These are phyloP conservation scores for Sterrhoptilus dennistouni DNA, from an alignment of 2,113 vertebrate genomes.

Conservation along the genomic window DNA sequence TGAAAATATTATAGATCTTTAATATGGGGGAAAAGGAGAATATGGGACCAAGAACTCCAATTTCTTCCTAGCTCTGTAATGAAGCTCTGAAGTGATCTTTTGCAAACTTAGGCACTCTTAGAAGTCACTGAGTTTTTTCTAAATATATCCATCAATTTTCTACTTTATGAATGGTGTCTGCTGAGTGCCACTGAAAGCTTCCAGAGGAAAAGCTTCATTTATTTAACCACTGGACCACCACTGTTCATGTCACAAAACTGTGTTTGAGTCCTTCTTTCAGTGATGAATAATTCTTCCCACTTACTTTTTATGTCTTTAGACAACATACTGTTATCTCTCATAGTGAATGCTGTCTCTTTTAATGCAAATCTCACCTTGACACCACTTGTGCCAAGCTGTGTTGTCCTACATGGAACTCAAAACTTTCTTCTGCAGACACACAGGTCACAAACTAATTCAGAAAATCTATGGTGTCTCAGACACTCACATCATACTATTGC, in stretches of 20 bases:
- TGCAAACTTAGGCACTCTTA: not conserved
- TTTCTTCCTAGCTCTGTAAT: not conserved
- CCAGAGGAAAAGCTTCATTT: not conserved
- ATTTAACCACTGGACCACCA: not conserved
- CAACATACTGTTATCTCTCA: not conserved
- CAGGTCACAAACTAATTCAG: not conserved
- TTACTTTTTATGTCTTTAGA: not conserved
- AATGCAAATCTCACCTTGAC: not conserved
- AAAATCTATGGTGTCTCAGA: not conserved
- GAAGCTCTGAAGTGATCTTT: not conserved
- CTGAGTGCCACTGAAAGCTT: not conserved
- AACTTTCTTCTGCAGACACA: not conserved
- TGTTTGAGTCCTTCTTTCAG: not conserved
- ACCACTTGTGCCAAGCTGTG: not conserved
- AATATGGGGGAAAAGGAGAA: not conserved
- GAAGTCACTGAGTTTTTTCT: not conserved
- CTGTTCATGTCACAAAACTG: not conserved
- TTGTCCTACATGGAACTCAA: not conserved
- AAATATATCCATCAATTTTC: not conserved
- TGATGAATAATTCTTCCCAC: not conserved
- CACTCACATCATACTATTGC: not conserved
- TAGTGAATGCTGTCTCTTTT: not conserved
- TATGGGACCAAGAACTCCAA: not conserved
- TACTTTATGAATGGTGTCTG: fast-evolving
- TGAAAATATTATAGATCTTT: not conserved